A percentile compares a stretch with the other conserved stretches of the same genome.
Evolutionary conservation across 2,797 vertebrate species (phyloP).

Genomic region (Darevskia mixta): DNA sequence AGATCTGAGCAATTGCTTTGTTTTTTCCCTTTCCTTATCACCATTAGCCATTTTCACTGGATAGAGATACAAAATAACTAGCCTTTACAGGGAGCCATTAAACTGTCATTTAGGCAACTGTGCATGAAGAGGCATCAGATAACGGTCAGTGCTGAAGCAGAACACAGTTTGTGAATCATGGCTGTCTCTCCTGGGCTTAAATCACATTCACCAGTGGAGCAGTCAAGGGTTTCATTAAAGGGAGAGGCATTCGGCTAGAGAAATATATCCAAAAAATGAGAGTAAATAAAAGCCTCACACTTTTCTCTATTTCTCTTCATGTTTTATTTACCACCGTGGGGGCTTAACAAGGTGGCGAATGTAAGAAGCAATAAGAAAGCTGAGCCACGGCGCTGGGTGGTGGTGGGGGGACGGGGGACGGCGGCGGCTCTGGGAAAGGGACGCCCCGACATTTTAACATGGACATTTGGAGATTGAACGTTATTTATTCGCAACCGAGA

Average conservation of each 20-base stretch:
- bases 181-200: slow-evolving; percentile 83
- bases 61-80: slow-evolving; percentile 85
- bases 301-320: slow-evolving; percentile 78
- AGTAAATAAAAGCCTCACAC: slow-evolving; percentile 78
- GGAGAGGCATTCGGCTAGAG: slow-evolving; percentile 81
- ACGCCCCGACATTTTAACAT: slow-evolving; percentile 58
- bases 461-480: slow-evolving; percentile 17
- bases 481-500: slow-evolving; percentile 38
- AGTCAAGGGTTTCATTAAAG: slow-evolving; percentile 88
- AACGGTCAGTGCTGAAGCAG: slow-evolving; percentile 81
- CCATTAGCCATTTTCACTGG: slow-evolving; percentile 81
- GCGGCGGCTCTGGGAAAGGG: neutral
- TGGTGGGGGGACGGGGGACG: too few relatives aligned
- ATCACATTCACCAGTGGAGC: slow-evolving; percentile 85
- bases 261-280: slow-evolving; percentile 82
- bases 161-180: slow-evolving; percentile 87
- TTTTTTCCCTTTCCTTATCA: slow-evolving; percentile 79
- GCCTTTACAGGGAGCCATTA: slow-evolving; percentile 82
- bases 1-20: slow-evolving; percentile 75
- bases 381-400: slow-evolving; percentile 59
- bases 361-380: slow-evolving; percentile 69
- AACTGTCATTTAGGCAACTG: slow-evolving; percentile 86
- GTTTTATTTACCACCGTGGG: slow-evolving; percentile 78
- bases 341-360: slow-evolving; percentile 77
- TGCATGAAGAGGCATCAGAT: slow-evolving; percentile 84